Evolutionary conservation across 2,797 vertebrate species (phyloP), one percentile per base, ranked within the genome.

Genomic region (Poecilia wingei): DNA sequence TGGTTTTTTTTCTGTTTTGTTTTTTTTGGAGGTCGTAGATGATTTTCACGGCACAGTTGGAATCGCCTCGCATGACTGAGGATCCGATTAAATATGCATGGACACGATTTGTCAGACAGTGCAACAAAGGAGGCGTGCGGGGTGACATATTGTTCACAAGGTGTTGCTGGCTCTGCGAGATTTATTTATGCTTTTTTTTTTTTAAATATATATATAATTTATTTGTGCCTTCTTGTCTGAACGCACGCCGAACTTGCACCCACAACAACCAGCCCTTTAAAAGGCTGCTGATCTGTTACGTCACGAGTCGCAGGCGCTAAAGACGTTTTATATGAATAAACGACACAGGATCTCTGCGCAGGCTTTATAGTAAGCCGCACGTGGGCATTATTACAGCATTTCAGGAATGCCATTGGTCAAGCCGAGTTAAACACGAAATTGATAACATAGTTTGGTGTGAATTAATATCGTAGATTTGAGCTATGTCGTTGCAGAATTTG

Each of bases 121-220:
- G 86, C 86, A 92, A 94, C 93, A 92, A 93, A 94, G 90, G 74
- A 91, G 83, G 74, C 88, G 74, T 36, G 79, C 77, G 79, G 81
- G 78, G 83, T 12, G 74, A 86, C 82, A 80, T 2, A 70, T 76
- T 79, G 39, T 81, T 80, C 76, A n/a, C 80, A 73, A 18, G 75
- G 81, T 66, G 77, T 64, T 74, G 73, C 82, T 72, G 47, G 45
- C 43, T 68, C 28, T 22, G 46, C 46, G 25, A 59, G 39, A 77
- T 85, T 79, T 64, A 46, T 74, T 77, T 70, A 4, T 75, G 47
- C 13, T 72, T 57, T n/a, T n/a, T n/a, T n/a, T n/a, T n/a, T n/a
- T n/a, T n/a, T n/a, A n/a, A n/a, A n/a, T 47, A 51, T 22, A 22
- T 22, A 51, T 8, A 3, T 53, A 8, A 22, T 53, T 9, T 53